Conservation (phyloP, 2,797 vertebrate species). For the Cuniculus paca region DNA sequence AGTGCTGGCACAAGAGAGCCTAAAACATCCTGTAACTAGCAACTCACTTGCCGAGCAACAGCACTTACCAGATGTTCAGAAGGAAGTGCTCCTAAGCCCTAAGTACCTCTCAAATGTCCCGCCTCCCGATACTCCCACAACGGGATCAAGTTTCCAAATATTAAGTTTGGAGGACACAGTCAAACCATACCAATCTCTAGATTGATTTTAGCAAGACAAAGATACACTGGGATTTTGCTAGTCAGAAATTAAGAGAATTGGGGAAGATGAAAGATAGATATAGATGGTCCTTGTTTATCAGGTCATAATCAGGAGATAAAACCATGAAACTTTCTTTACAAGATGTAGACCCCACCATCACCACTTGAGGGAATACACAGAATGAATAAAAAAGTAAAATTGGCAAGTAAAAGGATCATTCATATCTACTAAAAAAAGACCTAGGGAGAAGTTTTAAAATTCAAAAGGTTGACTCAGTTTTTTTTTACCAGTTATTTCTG, state of each 20-base stretch:
- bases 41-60: not conserved
- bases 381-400: not conserved
- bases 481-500: not conserved
- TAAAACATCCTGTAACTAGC: not conserved
- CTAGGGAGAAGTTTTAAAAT: not conserved
- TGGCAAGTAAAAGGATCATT: not conserved
- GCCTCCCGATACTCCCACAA: not conserved
- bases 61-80: not conserved
- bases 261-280: not conserved
- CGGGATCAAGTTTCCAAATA: not conserved
- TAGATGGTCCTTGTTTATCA: not conserved
- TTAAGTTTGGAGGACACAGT: not conserved
- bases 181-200: not conserved
- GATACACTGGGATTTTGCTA: not conserved
- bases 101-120: not conserved
- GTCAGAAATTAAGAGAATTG: not conserved
- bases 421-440: not conserved
- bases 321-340: not conserved
- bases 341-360: not conserved
- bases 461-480: conserved; percentile 5
- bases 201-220: not conserved
- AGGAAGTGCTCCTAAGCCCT: not conserved
- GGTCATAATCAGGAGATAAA: not conserved
- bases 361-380: not conserved
- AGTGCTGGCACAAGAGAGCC: not conserved